A percentile compares a stretch with the other conserved stretches of the same genome.
Evolutionary conservation across 1,140 invertebrate genomes (phyloP).

Genomic region (Bombus fervidus): DNA sequence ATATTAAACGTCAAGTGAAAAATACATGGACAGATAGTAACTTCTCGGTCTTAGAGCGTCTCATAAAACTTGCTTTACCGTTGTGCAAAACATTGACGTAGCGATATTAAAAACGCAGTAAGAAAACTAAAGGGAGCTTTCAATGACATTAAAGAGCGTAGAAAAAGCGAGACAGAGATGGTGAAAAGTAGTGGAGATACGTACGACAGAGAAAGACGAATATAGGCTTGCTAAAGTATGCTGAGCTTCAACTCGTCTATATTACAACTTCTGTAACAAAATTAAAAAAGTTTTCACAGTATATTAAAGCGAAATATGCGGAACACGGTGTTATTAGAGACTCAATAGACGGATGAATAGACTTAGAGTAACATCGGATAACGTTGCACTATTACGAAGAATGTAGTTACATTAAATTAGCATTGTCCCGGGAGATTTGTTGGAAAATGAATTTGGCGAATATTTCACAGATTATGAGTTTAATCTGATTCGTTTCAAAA

Average conservation of each 20-base stretch:
- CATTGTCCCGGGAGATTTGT: background rate
- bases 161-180: too few species aligned
- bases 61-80: background rate
- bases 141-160: slow-evolving; percentile 28
- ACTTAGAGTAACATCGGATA: background rate
- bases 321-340: slow-evolving; percentile 5
- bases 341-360: slow-evolving; percentile 4
- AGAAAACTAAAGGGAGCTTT: background rate
- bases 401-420: background rate
- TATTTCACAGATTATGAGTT: background rate
- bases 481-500: background rate
- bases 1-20: slow-evolving; percentile 4
- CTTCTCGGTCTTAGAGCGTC: background rate
- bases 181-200: background rate
- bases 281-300: slow-evolving; percentile 42
- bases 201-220: too few species aligned
- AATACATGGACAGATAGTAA: background rate
- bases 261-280: slow-evolving; percentile 29
- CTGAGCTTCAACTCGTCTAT: slow-evolving; percentile 4
- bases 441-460: background rate
- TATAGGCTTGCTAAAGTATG: slow-evolving; percentile 20
- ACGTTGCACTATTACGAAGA: background rate
- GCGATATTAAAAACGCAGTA: slow-evolving; percentile 15
- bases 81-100: background rate
- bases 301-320: slow-evolving; percentile 29